A percentile compares a stretch with the other conserved stretches of the same genome.
Conservation (phyloP, 2,888 invertebrate genomes). For the Drosophila quinaria region DNA sequence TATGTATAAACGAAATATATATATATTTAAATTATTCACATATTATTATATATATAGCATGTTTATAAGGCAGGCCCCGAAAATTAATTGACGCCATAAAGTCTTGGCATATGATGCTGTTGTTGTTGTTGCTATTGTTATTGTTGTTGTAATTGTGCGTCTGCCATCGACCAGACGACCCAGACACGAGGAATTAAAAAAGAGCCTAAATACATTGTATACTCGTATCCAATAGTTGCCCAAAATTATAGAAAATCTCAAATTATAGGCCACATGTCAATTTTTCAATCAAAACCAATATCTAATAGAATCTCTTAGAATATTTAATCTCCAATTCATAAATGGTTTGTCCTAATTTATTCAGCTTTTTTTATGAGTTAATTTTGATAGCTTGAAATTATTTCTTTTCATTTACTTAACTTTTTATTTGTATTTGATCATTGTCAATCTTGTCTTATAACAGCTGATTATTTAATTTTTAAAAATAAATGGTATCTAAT, state of each 20-base stretch:
- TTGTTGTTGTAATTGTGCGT: slow-evolving; percentile 57
- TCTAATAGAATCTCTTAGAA: too few species aligned
- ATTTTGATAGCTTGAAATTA: too few species aligned
- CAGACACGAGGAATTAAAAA: slow-evolving; percentile 20
- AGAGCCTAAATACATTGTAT: neutral
- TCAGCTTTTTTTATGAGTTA: too few species aligned
- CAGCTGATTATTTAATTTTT: too few species aligned
- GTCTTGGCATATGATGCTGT: slow-evolving; percentile 56
- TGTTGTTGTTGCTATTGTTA: slow-evolving; percentile 33
- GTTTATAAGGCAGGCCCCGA: slow-evolving; percentile 44
- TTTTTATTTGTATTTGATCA: too few species aligned
- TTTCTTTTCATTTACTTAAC: too few species aligned
- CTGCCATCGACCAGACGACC: slow-evolving; percentile 64
- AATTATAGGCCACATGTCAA: neutral
- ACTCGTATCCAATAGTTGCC: neutral
- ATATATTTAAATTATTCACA: slow-evolving; percentile 14
- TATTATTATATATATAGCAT: slow-evolving; percentile 18
- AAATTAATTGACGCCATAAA: slow-evolving; percentile 81
- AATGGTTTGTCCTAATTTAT: too few species aligned
- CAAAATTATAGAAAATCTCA: neutral
- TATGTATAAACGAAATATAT: slow-evolving; percentile 13
- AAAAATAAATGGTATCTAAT: too few species aligned
- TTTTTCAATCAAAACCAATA: neutral
- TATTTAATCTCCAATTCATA: too few species aligned
- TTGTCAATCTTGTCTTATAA: too few species aligned